These are phyloP conservation scores for Lateolabrax maculatus DNA, from an alignment of 2,797 vertebrate species.

Conservation along the genomic window DNA sequence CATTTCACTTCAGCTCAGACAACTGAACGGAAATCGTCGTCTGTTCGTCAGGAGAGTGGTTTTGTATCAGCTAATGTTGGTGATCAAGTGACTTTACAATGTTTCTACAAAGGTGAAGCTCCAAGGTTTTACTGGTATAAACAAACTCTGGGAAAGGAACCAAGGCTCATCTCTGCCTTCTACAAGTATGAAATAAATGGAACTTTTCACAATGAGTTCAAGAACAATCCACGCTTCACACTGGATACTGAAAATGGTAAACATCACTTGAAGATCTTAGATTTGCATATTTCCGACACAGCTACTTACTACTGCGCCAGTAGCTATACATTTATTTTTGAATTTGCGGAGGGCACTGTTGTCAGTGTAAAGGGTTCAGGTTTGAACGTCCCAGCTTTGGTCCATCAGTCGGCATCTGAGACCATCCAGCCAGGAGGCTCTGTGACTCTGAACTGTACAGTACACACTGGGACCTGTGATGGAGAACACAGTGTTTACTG, in stretches of 20 bases:
- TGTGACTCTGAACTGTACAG: no score
- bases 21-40: neutral
- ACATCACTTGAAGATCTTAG: conserved; percentile 2
- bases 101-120: neutral
- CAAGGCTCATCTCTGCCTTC: conserved; percentile 6
- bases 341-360: conserved; percentile 6
- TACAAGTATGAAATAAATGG: neutral
- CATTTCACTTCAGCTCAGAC: conserved; percentile 1
- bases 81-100: conserved; percentile 20
- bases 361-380: conserved; percentile 6
- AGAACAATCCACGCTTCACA: conserved; percentile 11
- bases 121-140: conserved; percentile 51
- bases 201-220: conserved; percentile 35
- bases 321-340: neutral
- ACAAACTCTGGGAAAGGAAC: conserved; percentile 36
- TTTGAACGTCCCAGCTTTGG: conserved; percentile 13
- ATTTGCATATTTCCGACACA: conserved; percentile 43
- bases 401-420: conserved; percentile 19
- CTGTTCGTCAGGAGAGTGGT: accelerated
- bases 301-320: conserved; percentile 54
- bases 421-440: no score
- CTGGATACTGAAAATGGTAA: neutral
- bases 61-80: conserved; percentile 39
- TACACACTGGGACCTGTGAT: no score
- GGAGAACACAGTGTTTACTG: no score